These are phyloP conservation scores for Cataglyphis rosenhaueri DNA, from an alignment of 2,888 invertebrate species.

Conservation along the genomic window DNA sequence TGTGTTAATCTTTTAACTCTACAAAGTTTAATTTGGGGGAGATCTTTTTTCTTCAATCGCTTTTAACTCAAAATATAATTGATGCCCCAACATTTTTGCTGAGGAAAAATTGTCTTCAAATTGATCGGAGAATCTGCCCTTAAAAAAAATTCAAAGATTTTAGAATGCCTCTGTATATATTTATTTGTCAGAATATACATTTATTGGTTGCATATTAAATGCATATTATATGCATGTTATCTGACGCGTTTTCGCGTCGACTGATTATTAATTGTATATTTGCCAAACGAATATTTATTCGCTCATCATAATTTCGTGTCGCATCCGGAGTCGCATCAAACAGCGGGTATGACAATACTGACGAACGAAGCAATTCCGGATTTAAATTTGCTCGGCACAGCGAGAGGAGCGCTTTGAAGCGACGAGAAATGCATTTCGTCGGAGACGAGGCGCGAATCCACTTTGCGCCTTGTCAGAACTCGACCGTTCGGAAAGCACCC, in stretches of 20 bases:
- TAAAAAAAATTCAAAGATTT: neutral
- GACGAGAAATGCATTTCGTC: constrained; percentile 38
- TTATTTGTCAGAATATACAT: neutral
- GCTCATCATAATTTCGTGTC: neutral
- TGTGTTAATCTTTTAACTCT: no score
- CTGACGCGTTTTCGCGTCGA: neutral
- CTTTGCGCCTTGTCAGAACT: constrained; percentile 42
- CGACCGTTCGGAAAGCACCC: constrained; percentile 37
- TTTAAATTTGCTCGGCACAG: constrained; percentile 33
- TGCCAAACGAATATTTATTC: neutral
- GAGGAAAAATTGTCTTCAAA: neutral
- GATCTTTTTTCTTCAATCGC: no score
- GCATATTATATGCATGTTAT: neutral
- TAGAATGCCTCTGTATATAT: neutral
- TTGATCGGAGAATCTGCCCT: neutral
- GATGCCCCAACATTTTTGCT: neutral
- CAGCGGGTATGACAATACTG: no score
- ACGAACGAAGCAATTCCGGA: constrained; percentile 16
- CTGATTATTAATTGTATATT: neutral
- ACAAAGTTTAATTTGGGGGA: no score
- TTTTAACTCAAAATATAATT: no score
- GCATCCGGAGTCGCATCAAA: neutral
- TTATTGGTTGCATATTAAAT: neutral
- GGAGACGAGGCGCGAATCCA: constrained; percentile 25
- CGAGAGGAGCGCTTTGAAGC: constrained; percentile 61